These are phyloP conservation scores for Myopa tessellatipennis DNA, from an alignment of 2,888 invertebrate species.

Conservation along the genomic window DNA sequence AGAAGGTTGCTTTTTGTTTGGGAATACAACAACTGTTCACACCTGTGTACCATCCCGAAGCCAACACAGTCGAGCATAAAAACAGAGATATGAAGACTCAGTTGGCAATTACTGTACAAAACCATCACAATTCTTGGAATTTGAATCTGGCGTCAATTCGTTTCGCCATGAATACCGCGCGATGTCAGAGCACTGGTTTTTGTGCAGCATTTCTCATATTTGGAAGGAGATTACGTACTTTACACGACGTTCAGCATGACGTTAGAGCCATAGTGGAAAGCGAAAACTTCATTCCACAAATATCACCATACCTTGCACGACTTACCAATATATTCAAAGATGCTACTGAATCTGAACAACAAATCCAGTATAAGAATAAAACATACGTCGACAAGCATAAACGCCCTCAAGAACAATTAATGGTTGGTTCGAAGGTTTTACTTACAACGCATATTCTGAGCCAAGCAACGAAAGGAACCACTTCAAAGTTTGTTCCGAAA, in stretches of 20 bases:
- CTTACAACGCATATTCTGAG: slow-evolving; percentile 49
- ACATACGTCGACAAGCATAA: slow-evolving; percentile 43
- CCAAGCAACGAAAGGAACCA: slow-evolving; percentile 45
- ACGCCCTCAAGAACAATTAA: slow-evolving; percentile 43
- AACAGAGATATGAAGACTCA: slow-evolving; percentile 14
- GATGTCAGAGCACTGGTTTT: slow-evolving; percentile 50
- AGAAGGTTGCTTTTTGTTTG: slow-evolving; percentile 49
- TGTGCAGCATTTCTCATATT: slow-evolving; percentile 60
- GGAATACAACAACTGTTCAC: slow-evolving; percentile 19
- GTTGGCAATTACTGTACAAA: slow-evolving; percentile 41
- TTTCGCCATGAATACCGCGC: too few relatives aligned
- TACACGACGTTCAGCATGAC: slow-evolving; percentile 55
- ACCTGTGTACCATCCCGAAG: slow-evolving; percentile 46
- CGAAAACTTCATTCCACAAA: slow-evolving; percentile 50
- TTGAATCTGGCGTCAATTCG: too few relatives aligned
- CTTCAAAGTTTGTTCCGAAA: slow-evolving; percentile 55
- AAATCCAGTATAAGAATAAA: slow-evolving; percentile 48
- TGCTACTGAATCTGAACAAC: slow-evolving; percentile 47
- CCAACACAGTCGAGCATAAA: slow-evolving; percentile 37
- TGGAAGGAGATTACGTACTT: slow-evolving; percentile 59
- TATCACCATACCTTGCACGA: slow-evolving; percentile 36
- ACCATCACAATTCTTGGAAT: not conserved
- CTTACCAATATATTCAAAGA: slow-evolving; percentile 21
- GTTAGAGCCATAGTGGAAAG: slow-evolving; percentile 49
- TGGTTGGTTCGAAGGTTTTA: slow-evolving; percentile 51